These are phyloP conservation scores for Lordiphosa fenestrarum DNA, from an alignment of 2,888 invertebrate species.

Conservation along the genomic window DNA sequence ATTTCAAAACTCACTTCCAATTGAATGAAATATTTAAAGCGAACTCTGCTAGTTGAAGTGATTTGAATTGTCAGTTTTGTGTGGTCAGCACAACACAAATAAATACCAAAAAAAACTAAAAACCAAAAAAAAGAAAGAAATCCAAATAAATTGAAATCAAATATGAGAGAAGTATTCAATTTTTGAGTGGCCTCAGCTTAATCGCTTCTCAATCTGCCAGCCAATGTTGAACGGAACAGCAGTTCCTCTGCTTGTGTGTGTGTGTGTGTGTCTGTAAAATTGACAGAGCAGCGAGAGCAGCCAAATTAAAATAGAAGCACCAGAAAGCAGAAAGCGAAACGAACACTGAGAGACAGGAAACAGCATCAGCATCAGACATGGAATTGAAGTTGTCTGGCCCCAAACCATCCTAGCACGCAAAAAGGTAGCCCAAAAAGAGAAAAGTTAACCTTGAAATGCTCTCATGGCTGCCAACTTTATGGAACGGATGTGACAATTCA, in stretches of 20 bases:
- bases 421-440: background rate
- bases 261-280: background rate
- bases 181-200: constrained; percentile 42
- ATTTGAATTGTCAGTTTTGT: too few relatives aligned
- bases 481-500: constrained; percentile 65
- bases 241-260: too few relatives aligned
- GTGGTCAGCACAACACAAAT: too few relatives aligned
- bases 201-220: constrained; percentile 20
- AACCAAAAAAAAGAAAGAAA: too few relatives aligned
- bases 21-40: too few relatives aligned
- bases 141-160: too few relatives aligned
- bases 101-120: too few relatives aligned
- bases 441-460: constrained; percentile 58
- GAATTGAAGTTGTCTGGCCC: constrained; percentile 22
- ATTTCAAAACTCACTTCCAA: too few relatives aligned
- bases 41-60: too few relatives aligned
- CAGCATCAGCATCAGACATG: constrained; percentile 27
- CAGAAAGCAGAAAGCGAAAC: constrained; percentile 20
- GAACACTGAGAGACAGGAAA: constrained; percentile 25
- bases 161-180: constrained; percentile 35
- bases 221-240: too few relatives aligned
- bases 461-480: constrained; percentile 61
- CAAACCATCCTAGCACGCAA: background rate
- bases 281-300: constrained; percentile 25
- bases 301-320: constrained; percentile 49